Evolutionary conservation across 2,113 vertebrate species (phyloP).

Genomic region (Alouatta palliata): DNA sequence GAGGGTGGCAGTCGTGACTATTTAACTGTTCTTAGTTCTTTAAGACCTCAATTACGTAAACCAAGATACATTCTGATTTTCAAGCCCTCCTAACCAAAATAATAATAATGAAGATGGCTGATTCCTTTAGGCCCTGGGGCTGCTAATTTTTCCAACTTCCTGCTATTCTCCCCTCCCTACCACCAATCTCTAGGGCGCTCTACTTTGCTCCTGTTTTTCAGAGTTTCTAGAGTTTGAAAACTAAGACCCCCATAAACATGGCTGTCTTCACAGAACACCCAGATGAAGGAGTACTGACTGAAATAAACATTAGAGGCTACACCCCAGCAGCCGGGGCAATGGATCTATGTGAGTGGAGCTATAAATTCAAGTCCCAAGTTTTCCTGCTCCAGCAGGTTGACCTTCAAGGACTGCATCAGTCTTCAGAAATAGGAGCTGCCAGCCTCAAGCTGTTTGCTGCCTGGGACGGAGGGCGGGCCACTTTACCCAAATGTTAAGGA

Average conservation of each 20-base stretch:
- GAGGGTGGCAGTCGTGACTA: constrained; percentile 42
- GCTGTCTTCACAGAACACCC: constrained; percentile 9
- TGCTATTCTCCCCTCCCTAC: not conserved
- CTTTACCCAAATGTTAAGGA: constrained; percentile 84
- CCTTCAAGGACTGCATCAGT: not conserved
- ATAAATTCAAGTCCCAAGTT: constrained; percentile 7
- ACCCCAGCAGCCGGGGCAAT: not conserved
- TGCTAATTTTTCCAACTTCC: not conserved
- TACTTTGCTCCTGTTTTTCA: constrained; percentile 14
- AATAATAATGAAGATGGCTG: not conserved
- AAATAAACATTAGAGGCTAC: constrained; percentile 20
- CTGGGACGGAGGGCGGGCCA: constrained; percentile 18
- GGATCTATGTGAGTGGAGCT: not conserved
- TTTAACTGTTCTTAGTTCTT: constrained; percentile 30
- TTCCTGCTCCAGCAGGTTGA: constrained; percentile 1
- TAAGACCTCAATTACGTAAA: constrained; percentile 46
- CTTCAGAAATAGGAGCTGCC: not conserved
- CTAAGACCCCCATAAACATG: not conserved
- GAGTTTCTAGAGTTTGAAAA: constrained; percentile 27
- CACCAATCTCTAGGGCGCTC: not conserved
- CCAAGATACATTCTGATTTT: constrained; percentile 31
- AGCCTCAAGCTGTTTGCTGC: not conserved
- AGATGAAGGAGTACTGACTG: constrained; percentile 35
- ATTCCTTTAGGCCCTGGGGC: not conserved
- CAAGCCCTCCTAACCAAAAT: not conserved